Evolutionary conservation across 1,140 invertebrate species (phyloP), one percentile per base, ranked within the genome.

Genomic region (Eurosta solidaginis): DNA sequence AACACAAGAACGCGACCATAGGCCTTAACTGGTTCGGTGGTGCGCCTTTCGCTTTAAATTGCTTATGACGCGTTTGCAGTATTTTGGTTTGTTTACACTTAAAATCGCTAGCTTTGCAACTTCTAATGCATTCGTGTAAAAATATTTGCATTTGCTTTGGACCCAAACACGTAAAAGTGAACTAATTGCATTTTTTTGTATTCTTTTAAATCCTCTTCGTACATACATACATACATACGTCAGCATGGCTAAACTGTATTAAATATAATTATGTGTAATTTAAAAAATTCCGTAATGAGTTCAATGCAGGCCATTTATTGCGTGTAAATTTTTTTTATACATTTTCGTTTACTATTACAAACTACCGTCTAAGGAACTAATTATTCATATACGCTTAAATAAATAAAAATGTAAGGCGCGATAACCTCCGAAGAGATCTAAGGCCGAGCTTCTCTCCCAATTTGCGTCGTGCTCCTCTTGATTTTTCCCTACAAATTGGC

Each of bases 131-230:
- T 0, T n/a, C 14, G 9, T 63, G 40, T 29, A 14, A 63, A 63
- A 63, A 63, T 14, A 52, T 63, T 49, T 36, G 27, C 29, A 68
- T 68, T 68, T 68, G 59, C 59, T 40, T 68, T 68, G 36, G 59
- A 68, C n/a, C n/a, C n/a, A n/a, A 68, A 68, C 40, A 68, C 40
- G 14, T 68, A 40, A 36, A 68, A 68, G 59, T 68, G 59, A 68
- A 68, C 59, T 68, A 68, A 68, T 68, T 68, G 59, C 59, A 68
- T 68, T 68, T 68, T 68, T 68, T 68, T 68, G 33, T 40, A 40
- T 29, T n/a, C 36, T 17, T 9, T 27, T 54, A 10, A 6, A 3
- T 25, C 50, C 20, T 54, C 2, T 17, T 36, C 29, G 12, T 33
- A n/a, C 12, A 22, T 33, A 59, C 27, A 33, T 14, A 52, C 25